phyloP scores from a whole-genome alignment of 2,797 vertebrate genomes.

The Selene dorsalis region DNA sequence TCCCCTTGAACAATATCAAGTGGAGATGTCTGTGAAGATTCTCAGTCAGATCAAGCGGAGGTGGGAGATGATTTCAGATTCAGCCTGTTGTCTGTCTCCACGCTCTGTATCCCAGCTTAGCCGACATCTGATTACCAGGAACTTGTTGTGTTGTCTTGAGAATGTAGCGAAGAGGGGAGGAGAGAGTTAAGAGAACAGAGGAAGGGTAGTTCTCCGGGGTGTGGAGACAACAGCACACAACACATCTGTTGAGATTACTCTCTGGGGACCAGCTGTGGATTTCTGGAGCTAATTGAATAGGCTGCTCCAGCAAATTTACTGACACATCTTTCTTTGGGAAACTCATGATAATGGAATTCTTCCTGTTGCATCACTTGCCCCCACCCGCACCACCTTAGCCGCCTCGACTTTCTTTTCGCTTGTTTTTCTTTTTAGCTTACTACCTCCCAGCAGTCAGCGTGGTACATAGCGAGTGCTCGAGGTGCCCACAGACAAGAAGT shows the following conservation, averaged over 20 bases:
- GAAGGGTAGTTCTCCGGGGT: constrained; percentile 55
- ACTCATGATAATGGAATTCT: constrained; percentile 68
- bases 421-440: constrained; percentile 46
- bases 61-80: constrained; percentile 77
- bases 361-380: constrained; percentile 59
- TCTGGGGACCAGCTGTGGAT: constrained; percentile 72
- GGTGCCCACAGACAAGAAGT: constrained; percentile 66
- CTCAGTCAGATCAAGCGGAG: constrained; percentile 38
- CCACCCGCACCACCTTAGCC: constrained; percentile 47
- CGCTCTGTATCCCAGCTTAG: constrained; percentile 52
- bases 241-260: constrained; percentile 72
- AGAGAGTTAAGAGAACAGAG: constrained; percentile 43
- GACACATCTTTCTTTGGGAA: constrained; percentile 65
- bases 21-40: constrained; percentile 47
- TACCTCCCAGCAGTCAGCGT: constrained; percentile 42
- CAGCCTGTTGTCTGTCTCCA: constrained; percentile 61
- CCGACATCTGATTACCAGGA: constrained; percentile 73
- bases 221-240: constrained; percentile 63
- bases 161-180: constrained; percentile 52
- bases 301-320: constrained; percentile 63
- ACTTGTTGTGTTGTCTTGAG: constrained; percentile 70
- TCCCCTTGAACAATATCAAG: constrained; percentile 80
- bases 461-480: constrained; percentile 44
- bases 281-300: constrained; percentile 76
- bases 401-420: constrained; percentile 60